These are phyloP conservation scores for Spodoptera picta DNA, from an alignment of 2,888 invertebrate genomes.

Conservation along the genomic window DNA sequence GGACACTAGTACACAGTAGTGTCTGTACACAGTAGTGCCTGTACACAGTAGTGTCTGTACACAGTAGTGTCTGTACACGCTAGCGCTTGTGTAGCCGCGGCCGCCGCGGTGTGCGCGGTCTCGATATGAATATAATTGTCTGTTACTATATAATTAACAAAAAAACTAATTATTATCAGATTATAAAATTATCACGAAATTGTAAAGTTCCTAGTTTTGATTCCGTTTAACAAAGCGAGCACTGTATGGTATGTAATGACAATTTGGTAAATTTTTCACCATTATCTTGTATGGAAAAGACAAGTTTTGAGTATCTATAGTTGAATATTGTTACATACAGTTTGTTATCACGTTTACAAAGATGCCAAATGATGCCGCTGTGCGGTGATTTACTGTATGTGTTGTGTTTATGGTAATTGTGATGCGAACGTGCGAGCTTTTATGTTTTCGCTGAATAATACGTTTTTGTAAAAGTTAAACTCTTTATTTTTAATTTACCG, in stretches of 20 bases:
- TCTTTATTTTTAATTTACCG: slow-evolving; percentile 51
- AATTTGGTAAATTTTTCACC: slow-evolving; percentile 61
- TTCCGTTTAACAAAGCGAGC: slow-evolving; percentile 21
- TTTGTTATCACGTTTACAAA: slow-evolving; percentile 49
- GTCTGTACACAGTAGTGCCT: no score
- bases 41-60: slow-evolving; percentile 27
- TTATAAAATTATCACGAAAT: slow-evolving; percentile 39
- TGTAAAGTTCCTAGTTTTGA: slow-evolving; percentile 47
- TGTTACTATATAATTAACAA: slow-evolving; percentile 27
- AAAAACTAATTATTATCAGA: slow-evolving; percentile 34
- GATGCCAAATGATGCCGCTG: slow-evolving; percentile 49
- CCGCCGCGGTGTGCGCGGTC: slow-evolving; percentile 34
- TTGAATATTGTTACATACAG: slow-evolving; percentile 52
- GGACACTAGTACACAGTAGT: no score
- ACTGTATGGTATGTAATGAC: slow-evolving; percentile 35
- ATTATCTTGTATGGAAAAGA: slow-evolving; percentile 44
- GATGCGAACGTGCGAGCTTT: slow-evolving; percentile 40
- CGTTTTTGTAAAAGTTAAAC: slow-evolving; percentile 51
- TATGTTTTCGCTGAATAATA: slow-evolving; percentile 51
- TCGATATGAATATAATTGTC: slow-evolving; percentile 20
- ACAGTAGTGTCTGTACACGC: slow-evolving; percentile 30
- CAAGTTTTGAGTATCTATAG: slow-evolving; percentile 51
- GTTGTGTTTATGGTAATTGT: slow-evolving; percentile 39
- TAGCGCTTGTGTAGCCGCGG: slow-evolving; percentile 12
- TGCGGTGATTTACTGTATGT: slow-evolving; percentile 42